Evolutionary conservation across 2,113 vertebrate genomes (phyloP).

Genomic region (Recurvirostra avosetta): DNA sequence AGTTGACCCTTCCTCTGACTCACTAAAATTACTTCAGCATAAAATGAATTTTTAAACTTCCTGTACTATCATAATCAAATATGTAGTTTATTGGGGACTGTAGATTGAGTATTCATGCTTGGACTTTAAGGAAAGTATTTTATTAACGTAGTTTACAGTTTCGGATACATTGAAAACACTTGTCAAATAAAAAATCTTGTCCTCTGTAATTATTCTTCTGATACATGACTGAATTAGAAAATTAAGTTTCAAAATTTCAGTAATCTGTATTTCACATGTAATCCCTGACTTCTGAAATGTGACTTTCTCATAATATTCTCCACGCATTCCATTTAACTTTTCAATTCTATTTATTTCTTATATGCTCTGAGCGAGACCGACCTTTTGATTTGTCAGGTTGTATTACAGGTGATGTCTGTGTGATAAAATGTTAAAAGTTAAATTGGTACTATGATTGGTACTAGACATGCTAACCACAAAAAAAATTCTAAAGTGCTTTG

Average conservation of each 20-base stretch:
- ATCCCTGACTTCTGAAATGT: background rate
- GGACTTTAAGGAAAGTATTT: background rate
- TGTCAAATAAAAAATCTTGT: background rate
- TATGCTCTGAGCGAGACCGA: background rate
- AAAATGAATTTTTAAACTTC: background rate
- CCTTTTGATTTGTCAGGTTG: constrained; percentile 42
- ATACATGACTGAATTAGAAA: background rate
- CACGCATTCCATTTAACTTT: background rate
- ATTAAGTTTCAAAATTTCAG: background rate
- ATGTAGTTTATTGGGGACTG: background rate
- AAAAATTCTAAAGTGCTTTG: background rate
- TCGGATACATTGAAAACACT: background rate
- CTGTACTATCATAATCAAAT: background rate
- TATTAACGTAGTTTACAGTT: background rate
- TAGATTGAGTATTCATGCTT: background rate
- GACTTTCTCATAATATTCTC: background rate
- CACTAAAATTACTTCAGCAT: background rate
- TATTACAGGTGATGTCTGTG: background rate
- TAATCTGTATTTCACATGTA: background rate
- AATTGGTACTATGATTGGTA: background rate
- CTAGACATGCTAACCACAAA: background rate
- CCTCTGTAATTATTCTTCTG: background rate
- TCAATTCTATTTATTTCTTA: background rate
- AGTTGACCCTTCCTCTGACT: background rate
- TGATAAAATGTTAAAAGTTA: constrained; percentile 11